A percentile compares a stretch with the other conserved stretches of the same genome.
These are phyloP conservation scores for Trigoniulus corallinus DNA, from an alignment of 1,140 invertebrate species.

Conservation along the genomic window DNA sequence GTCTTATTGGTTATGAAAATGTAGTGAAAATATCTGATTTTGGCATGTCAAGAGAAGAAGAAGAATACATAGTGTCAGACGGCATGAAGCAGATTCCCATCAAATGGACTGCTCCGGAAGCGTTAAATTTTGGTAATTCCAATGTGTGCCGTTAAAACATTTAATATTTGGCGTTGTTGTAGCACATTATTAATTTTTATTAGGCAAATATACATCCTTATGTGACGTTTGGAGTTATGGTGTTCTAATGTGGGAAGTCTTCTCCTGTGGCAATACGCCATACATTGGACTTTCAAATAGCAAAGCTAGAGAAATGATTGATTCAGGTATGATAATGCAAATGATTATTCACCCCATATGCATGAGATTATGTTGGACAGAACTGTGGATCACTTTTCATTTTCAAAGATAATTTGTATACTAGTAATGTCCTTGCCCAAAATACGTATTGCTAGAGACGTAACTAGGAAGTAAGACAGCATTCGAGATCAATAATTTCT, in stretches of 20 bases:
- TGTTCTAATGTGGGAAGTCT: slow-evolving; percentile 93
- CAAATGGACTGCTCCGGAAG: slow-evolving; percentile 94
- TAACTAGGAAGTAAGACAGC: too few relatives aligned
- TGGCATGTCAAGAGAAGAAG: slow-evolving; percentile 93
- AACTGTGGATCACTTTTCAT: too few relatives aligned
- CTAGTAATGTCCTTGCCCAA: too few relatives aligned
- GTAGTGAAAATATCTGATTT: slow-evolving; percentile 94
- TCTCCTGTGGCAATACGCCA: slow-evolving; percentile 78
- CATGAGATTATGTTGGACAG: too few relatives aligned
- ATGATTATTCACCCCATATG: too few relatives aligned
- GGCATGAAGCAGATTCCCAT: slow-evolving; percentile 98
- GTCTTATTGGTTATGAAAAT: slow-evolving; percentile 67
- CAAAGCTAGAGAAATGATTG: slow-evolving; percentile 81
- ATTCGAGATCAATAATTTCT: too few relatives aligned
- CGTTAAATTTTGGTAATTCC: slow-evolving; percentile 73
- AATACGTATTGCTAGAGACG: too few relatives aligned
- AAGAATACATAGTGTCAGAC: slow-evolving; percentile 91
- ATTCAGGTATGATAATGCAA: slow-evolving; percentile 50
- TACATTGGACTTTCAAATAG: slow-evolving; percentile 87
- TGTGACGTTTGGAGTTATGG: slow-evolving; percentile 99
- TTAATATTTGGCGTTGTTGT: slow-evolving; percentile 7
- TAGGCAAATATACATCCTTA: slow-evolving; percentile 87
- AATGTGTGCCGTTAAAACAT: slow-evolving; percentile 5
- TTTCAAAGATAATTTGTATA: too few relatives aligned
- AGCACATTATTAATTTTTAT: background rate